Percentiles rank a stretch among this genome's conserved stretches.
phyloP scores from a whole-genome alignment of 2,888 invertebrate species.

The Drosophila ezoana region DNA sequence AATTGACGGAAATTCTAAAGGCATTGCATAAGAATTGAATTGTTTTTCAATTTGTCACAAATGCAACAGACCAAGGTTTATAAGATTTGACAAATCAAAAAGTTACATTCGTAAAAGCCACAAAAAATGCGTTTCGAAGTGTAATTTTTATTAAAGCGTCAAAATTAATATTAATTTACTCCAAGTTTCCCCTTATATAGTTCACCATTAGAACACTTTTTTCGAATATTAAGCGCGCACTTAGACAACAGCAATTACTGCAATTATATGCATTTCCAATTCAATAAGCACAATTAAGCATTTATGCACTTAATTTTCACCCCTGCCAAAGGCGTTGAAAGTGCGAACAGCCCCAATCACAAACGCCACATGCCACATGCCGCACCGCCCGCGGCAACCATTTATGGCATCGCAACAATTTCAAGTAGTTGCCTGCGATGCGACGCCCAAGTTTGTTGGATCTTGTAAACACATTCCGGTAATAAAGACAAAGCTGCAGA shows the following conservation, averaged over 20 bases:
- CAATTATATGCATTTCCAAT: slow-evolving; percentile 32
- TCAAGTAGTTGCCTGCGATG: slow-evolving; percentile 67
- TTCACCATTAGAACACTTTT: too few species aligned
- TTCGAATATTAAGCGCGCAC: not conserved
- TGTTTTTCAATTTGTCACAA: not conserved
- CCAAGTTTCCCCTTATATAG: too few species aligned
- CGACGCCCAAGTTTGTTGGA: slow-evolving; percentile 54
- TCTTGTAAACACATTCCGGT: slow-evolving; percentile 66
- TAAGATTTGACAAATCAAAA: not conserved
- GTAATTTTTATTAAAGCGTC: not conserved
- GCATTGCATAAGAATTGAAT: not conserved
- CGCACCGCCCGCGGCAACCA: slow-evolving; percentile 18
- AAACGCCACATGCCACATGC: slow-evolving; percentile 27
- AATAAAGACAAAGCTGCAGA: slow-evolving; percentile 33
- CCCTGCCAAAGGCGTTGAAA: not conserved
- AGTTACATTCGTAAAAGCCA: not conserved
- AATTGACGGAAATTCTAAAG: slow-evolving; percentile 17
- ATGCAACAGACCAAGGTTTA: not conserved
- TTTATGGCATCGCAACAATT: slow-evolving; percentile 74
- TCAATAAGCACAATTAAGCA: slow-evolving; percentile 57
- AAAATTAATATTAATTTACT: not conserved
- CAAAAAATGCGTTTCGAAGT: not conserved
- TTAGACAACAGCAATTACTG: slow-evolving; percentile 16
- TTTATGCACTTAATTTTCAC: slow-evolving; percentile 56
- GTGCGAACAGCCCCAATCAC: slow-evolving; percentile 38